Base-by-base conservation (phyloP, 2,888 invertebrate genomes). In the Caenorhabditis uteleia region DNA sequence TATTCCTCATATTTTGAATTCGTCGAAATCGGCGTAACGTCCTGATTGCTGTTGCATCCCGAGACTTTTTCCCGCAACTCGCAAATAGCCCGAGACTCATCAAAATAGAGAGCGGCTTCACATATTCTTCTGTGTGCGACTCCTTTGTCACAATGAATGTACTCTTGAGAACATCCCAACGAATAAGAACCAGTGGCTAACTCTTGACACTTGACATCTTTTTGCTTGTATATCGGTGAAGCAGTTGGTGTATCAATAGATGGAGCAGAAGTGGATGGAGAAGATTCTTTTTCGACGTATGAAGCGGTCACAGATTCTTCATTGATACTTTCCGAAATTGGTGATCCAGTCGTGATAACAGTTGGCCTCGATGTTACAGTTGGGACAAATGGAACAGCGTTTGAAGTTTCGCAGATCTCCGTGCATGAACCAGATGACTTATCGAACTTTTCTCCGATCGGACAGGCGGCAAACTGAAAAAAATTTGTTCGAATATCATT, bases 391-490 rank as follows among this genome's bases (percentile, higher is more conserved):
- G 21, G 2, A 40, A 27, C 3, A 40, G 26, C n/a, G 6, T 23
- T 5, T 4, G 12, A 25, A 25, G 12, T 43, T 16, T 20, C 62
- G 27, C 62, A 62, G n/a, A 40, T 53, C n/a, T 56, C 56, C n/a
- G 57, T 48, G 26, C 62, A 62, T 27, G 56, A 33, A 25, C 47
- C 42, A 14, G 40, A 27, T 27, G 43, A 25, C 21, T 48, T 58
- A 45, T 68, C 66, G 31, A 68, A 71, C 0, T 57, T 40, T 27
- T 71, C 71, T 27, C 71, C 71, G 16, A 68, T 56, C 26, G 71
- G 68, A 36, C 71, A 71, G 18, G 68, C 71, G 10, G 71, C 71
- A 7, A 36, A 27, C 65, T 65, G 27, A 40, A 50, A 46, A 6
- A 29, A 3, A 14, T 20, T 8, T 14, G 12, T n/a, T 45, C 8